phyloP scores from a whole-genome alignment of 1,140 invertebrate species.

The Luehdorfia chinensis region DNA sequence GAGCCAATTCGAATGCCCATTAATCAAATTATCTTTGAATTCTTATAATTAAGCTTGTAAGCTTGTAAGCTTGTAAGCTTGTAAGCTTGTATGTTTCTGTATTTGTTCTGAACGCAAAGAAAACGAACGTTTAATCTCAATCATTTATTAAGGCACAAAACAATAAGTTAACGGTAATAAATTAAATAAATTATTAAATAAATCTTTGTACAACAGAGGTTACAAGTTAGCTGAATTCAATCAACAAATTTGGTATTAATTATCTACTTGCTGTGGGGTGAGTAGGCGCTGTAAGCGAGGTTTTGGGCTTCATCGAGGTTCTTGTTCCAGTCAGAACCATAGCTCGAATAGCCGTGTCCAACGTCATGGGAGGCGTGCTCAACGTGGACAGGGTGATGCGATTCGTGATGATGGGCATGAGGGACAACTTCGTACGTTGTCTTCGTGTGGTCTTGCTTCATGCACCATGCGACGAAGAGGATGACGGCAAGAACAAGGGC shows the following conservation, averaged over 20 bases:
- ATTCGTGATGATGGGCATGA: conserved; percentile 59
- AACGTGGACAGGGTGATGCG: conserved; percentile 55
- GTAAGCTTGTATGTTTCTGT: too few relatives aligned
- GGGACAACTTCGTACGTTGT: conserved; percentile 68
- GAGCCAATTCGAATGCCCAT: too few relatives aligned
- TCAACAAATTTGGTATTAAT: conserved; percentile 19
- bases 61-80: too few relatives aligned
- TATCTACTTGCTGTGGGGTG: conserved; percentile 49
- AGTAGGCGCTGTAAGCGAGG: conserved; percentile 62
- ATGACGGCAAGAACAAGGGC: conserved; percentile 62
- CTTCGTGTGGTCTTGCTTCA: conserved; percentile 66
- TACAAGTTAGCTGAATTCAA: conserved; percentile 18
- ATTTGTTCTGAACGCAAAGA: neutral
- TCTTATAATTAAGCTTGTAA: too few relatives aligned
- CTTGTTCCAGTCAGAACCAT: conserved; percentile 69
- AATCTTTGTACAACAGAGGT: conserved; percentile 66
- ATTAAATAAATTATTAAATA: conserved; percentile 52
- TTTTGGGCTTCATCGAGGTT: conserved; percentile 66
- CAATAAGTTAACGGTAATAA: conserved; percentile 64
- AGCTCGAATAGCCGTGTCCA: conserved; percentile 42
- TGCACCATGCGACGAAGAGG: conserved; percentile 62
- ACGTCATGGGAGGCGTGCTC: conserved; percentile 54
- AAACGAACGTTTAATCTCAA: conserved; percentile 21
- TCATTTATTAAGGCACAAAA: conserved; percentile 29
- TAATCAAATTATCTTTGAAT: too few relatives aligned